Percentiles rank a stretch among this genome's conserved stretches.
Conservation (phyloP, 2,797 vertebrate species). For the Cuculus canorus region DNA sequence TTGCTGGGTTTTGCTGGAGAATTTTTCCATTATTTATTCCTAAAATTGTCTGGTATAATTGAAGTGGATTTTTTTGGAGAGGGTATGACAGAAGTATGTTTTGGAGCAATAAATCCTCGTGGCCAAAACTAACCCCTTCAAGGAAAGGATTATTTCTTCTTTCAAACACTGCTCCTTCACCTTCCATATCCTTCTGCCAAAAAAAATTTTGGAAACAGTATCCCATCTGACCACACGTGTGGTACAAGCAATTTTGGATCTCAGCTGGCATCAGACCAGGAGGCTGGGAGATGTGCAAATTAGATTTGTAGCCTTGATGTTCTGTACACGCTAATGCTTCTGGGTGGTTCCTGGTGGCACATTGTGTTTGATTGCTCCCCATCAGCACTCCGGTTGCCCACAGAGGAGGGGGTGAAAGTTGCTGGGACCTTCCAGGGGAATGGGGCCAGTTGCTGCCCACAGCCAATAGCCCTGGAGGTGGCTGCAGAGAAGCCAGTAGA, state of each 20-base stretch:
- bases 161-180: neutral
- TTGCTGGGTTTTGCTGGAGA: neutral
- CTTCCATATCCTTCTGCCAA: neutral
- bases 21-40: neutral
- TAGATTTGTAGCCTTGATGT: neutral
- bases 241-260: neutral
- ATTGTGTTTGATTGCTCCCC: neutral
- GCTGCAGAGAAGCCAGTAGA: neutral
- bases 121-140: slow-evolving; percentile 9
- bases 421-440: neutral
- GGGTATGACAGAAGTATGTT: neutral
- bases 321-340: rapidly evolving
- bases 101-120: neutral
- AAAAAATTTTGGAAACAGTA: neutral
- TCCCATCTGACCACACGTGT: neutral
- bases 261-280: neutral
- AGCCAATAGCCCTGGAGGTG: neutral
- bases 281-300: neutral
- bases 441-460: neutral
- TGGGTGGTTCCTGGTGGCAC: neutral
- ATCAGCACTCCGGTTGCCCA: neutral
- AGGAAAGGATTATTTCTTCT: slow-evolving; percentile 8
- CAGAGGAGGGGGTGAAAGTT: neutral
- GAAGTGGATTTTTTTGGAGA: neutral
- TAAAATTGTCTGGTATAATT: neutral